Conservation (phyloP, 2,113 vertebrate species). For the Sinocyclocheilus anshuiensis region DNA sequence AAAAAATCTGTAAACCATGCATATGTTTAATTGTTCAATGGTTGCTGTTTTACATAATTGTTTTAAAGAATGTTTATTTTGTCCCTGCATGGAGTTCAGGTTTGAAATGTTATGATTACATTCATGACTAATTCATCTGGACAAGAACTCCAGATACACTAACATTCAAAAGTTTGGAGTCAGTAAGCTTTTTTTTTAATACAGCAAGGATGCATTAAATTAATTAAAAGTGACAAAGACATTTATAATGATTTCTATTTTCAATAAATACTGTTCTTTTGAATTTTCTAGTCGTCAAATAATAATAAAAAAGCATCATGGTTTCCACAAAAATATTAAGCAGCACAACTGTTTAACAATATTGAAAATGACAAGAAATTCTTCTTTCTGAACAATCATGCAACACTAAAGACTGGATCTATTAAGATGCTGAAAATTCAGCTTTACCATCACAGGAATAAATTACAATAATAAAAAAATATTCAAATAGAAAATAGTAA, state of each 20-base stretch:
- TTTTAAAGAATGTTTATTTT: not conserved
- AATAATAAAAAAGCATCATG: not conserved
- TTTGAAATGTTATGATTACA: not conserved
- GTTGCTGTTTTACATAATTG: too few relatives aligned
- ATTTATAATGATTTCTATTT: too few relatives aligned
- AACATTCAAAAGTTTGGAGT: not conserved
- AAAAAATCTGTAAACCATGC: not conserved
- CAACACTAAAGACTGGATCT: not conserved
- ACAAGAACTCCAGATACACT: not conserved
- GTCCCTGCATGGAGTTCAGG: not conserved
- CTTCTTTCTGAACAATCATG: not conserved
- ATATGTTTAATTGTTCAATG: not conserved
- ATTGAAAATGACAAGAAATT: not conserved
- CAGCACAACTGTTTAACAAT: not conserved
- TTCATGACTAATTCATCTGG: not conserved
- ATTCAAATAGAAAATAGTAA: too few relatives aligned
- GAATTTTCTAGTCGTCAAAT: not conserved
- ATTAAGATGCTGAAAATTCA: not conserved
- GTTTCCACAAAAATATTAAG: not conserved
- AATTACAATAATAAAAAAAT: too few relatives aligned
- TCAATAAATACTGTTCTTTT: not conserved
- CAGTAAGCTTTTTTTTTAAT: not conserved
- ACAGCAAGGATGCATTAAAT: too few relatives aligned
- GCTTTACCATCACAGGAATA: not conserved
- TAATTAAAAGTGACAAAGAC: too few relatives aligned